These are phyloP conservation scores for Leptodactylus fuscus DNA, from an alignment of 2,113 vertebrate genomes.

Conservation along the genomic window DNA sequence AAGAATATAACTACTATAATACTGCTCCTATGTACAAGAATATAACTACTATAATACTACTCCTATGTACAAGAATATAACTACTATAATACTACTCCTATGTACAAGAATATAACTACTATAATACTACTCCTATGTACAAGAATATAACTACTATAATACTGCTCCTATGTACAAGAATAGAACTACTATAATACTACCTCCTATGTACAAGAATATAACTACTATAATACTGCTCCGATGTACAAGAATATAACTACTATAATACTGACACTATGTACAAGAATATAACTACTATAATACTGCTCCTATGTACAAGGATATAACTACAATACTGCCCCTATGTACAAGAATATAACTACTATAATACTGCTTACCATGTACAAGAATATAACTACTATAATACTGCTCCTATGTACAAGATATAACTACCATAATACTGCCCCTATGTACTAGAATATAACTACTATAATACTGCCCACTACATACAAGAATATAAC, in stretches of 20 bases:
- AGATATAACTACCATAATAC: conserved; percentile 4
- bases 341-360: conserved; percentile 1
- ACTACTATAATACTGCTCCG: background rate
- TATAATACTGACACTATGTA: too few relatives aligned
- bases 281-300: too few relatives aligned
- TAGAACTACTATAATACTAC: too few relatives aligned
- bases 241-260: background rate
- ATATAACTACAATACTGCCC: background rate
- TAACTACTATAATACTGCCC: conserved; percentile 11
- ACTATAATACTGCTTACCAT: background rate
- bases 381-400: conserved; percentile 7
- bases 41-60: background rate
- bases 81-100: background rate
- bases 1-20: background rate
- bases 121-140: background rate
- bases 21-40: background rate
- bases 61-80: conserved; percentile 1
- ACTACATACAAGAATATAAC: background rate
- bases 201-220: conserved; percentile 11
- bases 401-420: background rate
- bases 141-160: conserved; percentile 1
- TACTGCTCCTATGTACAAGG: background rate
- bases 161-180: background rate
- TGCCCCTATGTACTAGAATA: background rate
- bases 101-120: background rate